These are phyloP conservation scores for Leucoptera coffeella DNA, from an alignment of 2,888 invertebrate genomes.

Conservation along the genomic window DNA sequence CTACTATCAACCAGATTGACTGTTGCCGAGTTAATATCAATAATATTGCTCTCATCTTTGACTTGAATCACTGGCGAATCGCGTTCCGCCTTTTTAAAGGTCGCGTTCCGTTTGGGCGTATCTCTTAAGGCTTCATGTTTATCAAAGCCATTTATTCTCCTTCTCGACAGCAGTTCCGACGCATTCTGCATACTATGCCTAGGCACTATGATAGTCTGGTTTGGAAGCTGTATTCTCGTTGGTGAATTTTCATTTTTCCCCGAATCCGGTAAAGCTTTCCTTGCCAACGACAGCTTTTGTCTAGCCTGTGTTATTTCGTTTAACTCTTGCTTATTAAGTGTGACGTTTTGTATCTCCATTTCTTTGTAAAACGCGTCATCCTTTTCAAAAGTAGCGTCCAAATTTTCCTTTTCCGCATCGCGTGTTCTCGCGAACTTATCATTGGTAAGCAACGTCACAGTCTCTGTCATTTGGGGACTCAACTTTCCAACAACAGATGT, in stretches of 20 bases:
- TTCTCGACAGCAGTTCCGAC: conserved; percentile 28
- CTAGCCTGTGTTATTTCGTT: conserved; percentile 43
- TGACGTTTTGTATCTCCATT: conserved; percentile 20
- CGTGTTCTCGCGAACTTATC: conserved; percentile 12
- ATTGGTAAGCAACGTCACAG: conserved; percentile 10
- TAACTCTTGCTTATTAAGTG: conserved; percentile 35
- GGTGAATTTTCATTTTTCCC: conserved; percentile 10
- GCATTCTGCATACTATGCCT: conserved; percentile 36
- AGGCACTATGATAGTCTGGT: conserved; percentile 38
- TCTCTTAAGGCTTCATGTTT: conserved; percentile 21
- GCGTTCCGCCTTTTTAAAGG: conserved; percentile 29
- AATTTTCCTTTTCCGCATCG: conserved; percentile 38
- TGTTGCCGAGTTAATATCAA: conserved; percentile 43
- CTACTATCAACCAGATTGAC: conserved; percentile 26
- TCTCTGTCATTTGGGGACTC: conserved; percentile 31
- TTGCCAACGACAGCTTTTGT: conserved; percentile 34
- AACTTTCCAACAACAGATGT: too few species aligned
- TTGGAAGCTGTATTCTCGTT: conserved; percentile 32
- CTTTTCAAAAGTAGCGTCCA: conserved; percentile 22
- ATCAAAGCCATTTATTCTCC: conserved; percentile 26
- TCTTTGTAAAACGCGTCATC: conserved; percentile 34
- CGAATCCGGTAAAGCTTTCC: conserved; percentile 28
- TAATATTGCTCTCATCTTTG: conserved; percentile 14
- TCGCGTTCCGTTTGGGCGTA: conserved; percentile 27
- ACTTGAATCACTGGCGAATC: conserved; percentile 29